Conservation (phyloP, 1,140 invertebrate species). For the Oryctes rhinoceros region DNA sequence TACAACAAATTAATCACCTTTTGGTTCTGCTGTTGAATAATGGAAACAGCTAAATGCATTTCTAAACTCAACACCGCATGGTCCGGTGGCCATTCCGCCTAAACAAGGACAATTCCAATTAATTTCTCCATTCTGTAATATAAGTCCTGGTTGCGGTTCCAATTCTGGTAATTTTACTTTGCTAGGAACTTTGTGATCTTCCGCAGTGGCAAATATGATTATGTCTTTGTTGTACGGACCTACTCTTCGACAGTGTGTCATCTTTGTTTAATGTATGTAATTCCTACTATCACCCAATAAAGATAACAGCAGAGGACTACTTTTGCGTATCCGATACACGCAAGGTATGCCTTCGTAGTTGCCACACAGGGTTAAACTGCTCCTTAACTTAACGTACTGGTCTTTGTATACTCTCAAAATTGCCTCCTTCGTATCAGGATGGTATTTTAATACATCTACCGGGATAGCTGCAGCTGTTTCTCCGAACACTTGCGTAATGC, state of each 20-base stretch:
- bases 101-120: conserved; percentile 98
- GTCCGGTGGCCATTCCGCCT: conserved; percentile 94
- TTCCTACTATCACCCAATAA: conserved; percentile 59
- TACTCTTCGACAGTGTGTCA: conserved; percentile 63
- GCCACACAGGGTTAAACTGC: conserved; percentile 66
- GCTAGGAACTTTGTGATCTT: conserved; percentile 79
- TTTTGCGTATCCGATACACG: conserved; percentile 66
- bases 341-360: conserved; percentile 65
- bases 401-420: conserved; percentile 67
- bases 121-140: conserved; percentile 88
- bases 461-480: conserved; percentile 65
- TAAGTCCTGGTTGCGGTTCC: conserved; percentile 79
- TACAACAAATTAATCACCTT: conserved; percentile 58
- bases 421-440: conserved; percentile 60
- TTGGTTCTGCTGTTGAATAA: conserved; percentile 73
- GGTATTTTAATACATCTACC: conserved; percentile 70
- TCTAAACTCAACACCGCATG: conserved; percentile 91
- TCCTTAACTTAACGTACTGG: conserved; percentile 66
- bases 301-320: conserved; percentile 61
- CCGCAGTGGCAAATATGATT: conserved; percentile 84
- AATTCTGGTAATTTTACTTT: conserved; percentile 76
- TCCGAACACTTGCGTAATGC: conserved; percentile 67
- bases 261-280: conserved; percentile 58
- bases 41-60: conserved; percentile 97
- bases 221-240: conserved; percentile 78